A percentile compares a stretch with the other conserved stretches of the same genome.
phyloP scores from a whole-genome alignment of 2,797 vertebrate species.

The Sebastes kiyomatsui region DNA sequence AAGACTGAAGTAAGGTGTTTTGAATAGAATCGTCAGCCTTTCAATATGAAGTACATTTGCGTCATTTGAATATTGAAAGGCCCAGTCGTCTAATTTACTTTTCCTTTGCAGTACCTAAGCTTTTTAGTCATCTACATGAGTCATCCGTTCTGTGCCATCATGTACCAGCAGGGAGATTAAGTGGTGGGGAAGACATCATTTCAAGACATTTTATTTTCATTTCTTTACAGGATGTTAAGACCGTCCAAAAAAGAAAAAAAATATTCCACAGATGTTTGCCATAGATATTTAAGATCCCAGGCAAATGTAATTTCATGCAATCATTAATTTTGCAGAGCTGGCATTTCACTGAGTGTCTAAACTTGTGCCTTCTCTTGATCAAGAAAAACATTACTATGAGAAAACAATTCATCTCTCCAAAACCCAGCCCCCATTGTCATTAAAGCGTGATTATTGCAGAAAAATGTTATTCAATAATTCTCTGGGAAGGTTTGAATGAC shows the following conservation, averaged over 20 bases:
- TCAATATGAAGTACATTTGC: not conserved
- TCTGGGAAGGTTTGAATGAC: not conserved
- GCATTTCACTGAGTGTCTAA: not conserved
- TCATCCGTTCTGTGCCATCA: conserved; percentile 20
- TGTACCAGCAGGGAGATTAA: conserved; percentile 6
- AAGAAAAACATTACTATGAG: not conserved
- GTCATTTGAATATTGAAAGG: conserved; percentile 3
- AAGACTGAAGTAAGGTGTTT: not conserved
- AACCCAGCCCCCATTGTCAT: not conserved
- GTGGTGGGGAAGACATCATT: not conserved
- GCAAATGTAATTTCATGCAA: not conserved
- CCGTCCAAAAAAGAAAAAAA: not conserved
- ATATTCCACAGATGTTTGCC: not conserved
- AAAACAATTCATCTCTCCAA: conserved; percentile 4
- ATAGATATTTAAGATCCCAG: not conserved
- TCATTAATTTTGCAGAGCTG: not conserved
- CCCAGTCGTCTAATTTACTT: not conserved
- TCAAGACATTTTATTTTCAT: not conserved
- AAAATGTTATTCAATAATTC: not conserved
- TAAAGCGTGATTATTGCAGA: not conserved
- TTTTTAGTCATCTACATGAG: conserved; percentile 32
- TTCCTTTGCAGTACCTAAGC: conserved; percentile 34
- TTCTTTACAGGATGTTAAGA: not conserved
- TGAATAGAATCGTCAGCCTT: not conserved
- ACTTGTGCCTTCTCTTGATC: not conserved